Conservation (phyloP, 1,140 invertebrate species). For the Anastatus disparis region DNA sequence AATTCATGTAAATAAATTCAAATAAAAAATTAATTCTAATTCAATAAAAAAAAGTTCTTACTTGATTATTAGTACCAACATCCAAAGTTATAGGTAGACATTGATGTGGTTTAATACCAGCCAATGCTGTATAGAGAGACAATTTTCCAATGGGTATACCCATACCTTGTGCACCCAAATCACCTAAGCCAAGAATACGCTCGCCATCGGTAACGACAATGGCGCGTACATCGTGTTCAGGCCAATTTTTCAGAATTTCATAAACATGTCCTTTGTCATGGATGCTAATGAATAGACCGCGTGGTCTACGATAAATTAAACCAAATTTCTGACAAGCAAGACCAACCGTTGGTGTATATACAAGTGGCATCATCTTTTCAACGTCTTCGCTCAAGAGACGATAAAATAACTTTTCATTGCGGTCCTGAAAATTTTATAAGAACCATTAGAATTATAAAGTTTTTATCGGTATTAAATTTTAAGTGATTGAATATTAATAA, state of each 20-base stretch:
- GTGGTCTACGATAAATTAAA: constrained; percentile 89
- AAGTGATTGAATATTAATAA: too few relatives aligned
- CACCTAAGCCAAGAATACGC: constrained; percentile 90
- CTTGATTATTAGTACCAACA: constrained; percentile 91
- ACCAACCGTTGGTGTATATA: constrained; percentile 94
- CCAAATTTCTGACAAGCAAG: constrained; percentile 96
- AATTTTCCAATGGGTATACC: constrained; percentile 94
- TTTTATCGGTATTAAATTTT: too few relatives aligned
- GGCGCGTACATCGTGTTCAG: constrained; percentile 87
- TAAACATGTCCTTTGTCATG: constrained; percentile 94
- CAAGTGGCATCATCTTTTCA: constrained; percentile 87
- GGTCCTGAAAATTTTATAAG: constrained; percentile 73
- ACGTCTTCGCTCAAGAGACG: constrained; percentile 89
- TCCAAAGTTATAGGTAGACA: constrained; percentile 91
- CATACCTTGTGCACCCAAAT: constrained; percentile 94
- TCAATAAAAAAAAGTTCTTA: constrained; percentile 44
- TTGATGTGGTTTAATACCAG: constrained; percentile 89
- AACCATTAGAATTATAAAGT: too few relatives aligned
- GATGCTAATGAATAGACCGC: constrained; percentile 96
- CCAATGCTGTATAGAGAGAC: constrained; percentile 90
- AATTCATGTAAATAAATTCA: too few relatives aligned
- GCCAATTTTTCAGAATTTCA: constrained; percentile 87
- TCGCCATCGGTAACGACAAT: constrained; percentile 96
- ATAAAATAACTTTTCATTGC: constrained; percentile 94
- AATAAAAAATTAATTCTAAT: too few relatives aligned